Percentiles rank a stretch among this genome's conserved stretches.
These are phyloP conservation scores for Hypsibius dujardini DNA, from an alignment of 1,140 invertebrate species.

Conservation along the genomic window DNA sequence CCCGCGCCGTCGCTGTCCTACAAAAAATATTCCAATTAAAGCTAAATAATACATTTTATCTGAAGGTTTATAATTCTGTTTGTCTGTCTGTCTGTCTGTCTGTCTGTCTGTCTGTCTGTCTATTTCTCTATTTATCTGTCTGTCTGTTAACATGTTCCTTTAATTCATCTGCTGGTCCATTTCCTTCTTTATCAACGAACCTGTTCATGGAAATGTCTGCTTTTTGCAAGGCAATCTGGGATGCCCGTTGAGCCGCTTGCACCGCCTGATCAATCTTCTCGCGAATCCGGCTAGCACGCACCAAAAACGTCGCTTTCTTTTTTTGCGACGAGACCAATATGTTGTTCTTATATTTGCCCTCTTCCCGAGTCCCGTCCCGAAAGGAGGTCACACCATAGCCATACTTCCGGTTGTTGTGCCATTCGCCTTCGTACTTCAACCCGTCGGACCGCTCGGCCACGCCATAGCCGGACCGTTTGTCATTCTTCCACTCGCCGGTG, in stretches of 20 bases:
- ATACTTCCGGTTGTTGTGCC: conserved; percentile 98
- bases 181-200: conserved; percentile 32
- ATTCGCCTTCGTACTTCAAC: conserved; percentile 92
- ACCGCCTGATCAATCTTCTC: conserved; percentile 90
- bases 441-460: conserved; percentile 87
- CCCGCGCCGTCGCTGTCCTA: conserved; percentile 86
- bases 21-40: conserved; percentile 21
- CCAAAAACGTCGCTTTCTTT: conserved; percentile 89
- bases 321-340: conserved; percentile 88
- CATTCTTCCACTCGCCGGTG: conserved; percentile 99
- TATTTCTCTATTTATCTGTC: no score
- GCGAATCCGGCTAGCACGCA: conserved; percentile 84
- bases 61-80: no score
- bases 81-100: no score
- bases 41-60: no score
- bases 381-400: conserved; percentile 98
- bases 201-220: conserved; percentile 93
- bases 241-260: conserved; percentile 77
- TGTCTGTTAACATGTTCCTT: no score
- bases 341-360: conserved; percentile 99
- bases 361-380: conserved; percentile 78
- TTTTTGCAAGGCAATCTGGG: conserved; percentile 93
- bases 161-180: no score
- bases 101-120: no score
- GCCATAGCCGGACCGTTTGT: conserved; percentile 93